Base-by-base conservation (phyloP, 2,888 invertebrate species). In the Mythimna vitellina region DNA sequence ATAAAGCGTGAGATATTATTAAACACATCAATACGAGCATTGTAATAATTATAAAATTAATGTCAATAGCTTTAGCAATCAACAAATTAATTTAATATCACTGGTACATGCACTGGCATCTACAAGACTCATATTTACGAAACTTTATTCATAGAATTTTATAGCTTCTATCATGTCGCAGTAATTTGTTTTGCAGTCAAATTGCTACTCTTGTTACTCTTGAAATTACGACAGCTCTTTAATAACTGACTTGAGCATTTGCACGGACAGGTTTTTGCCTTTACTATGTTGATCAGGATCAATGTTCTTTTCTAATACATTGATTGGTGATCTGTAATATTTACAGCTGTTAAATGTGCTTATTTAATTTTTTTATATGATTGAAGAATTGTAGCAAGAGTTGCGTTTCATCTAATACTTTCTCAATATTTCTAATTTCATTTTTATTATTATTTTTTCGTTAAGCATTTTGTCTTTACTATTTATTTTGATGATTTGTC, bases 121-220 rank as follows among this genome's bases (percentile, higher is more conserved):
- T 35, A 46, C 51, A 62, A 51, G 0, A 35, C 4, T 17, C 1
- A 17, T 29, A n/a, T n/a, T 64, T 71, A 49, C 46, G 46, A 58
- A 64, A 76, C 29, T 72, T 71, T 63, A 53, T 38, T 64, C 46
- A 32, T 25, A 10, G 51, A 12, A 65, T 65, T 62, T 70, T 65
- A 78, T 70, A 32, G 70, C 61, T 56, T 32, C 53, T 49, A 61
- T 76, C 51, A 25, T 56, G 25, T 63, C 12, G 4, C 1, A 53
- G 57, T 51, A 65, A 75, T 80, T 78, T 51, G 54, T 80, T 53
- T 57, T 64, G 80, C 56, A 76, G 61, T 64, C 63, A 61, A 78
- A 78, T 65, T 53, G 32, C 46, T 46, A 51, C 32, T 65, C 29
- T 64, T 61, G 38, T 35, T 42, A 42, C 25, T 65, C 38, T 69